Percentiles rank a stretch among this genome's conserved stretches.
Conservation (phyloP, 2,113 vertebrate genomes). For the Forbesichthys agassizii region DNA sequence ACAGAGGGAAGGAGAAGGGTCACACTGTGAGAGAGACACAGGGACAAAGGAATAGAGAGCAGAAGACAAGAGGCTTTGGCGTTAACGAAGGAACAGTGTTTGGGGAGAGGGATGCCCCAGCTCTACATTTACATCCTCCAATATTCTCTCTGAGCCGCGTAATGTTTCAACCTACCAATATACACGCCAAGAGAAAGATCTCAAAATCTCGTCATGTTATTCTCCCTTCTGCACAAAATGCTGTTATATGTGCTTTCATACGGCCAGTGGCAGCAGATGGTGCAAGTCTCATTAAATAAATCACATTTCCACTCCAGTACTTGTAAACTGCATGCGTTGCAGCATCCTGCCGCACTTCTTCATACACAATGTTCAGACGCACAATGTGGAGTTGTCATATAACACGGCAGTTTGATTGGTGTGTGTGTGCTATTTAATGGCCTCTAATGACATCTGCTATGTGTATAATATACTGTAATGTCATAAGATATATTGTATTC, state of each 20-base stretch:
- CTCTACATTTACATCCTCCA: too few relatives aligned
- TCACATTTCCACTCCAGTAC: conserved; percentile 38
- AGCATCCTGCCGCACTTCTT: conserved; percentile 2
- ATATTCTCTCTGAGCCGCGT: too few relatives aligned
- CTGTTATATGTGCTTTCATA: conserved; percentile 47
- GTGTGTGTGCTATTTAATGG: too few relatives aligned
- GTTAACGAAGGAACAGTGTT: background rate
- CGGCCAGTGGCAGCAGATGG: conserved; percentile 35
- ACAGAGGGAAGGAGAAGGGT: background rate
- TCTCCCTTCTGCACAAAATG: conserved; percentile 42
- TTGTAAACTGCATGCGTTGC: conserved; percentile 22
- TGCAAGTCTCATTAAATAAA: conserved; percentile 62
- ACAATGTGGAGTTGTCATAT: too few relatives aligned
- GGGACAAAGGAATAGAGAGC: background rate
- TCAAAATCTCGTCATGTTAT: conserved; percentile 8
- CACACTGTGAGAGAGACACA: background rate
- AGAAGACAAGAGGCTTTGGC: conserved; percentile 55
- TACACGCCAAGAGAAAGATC: too few relatives aligned
- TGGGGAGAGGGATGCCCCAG: too few relatives aligned
- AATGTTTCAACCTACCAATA: too few relatives aligned
- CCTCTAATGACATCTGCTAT: too few relatives aligned
- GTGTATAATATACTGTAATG: too few relatives aligned
- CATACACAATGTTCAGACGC: too few relatives aligned
- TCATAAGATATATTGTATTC: too few relatives aligned
- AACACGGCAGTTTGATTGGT: too few relatives aligned